Evolutionary conservation across 2,888 invertebrate genomes (phyloP), one percentile per base, ranked within the genome.

Genomic region (Neoscelio sp.): DNA sequence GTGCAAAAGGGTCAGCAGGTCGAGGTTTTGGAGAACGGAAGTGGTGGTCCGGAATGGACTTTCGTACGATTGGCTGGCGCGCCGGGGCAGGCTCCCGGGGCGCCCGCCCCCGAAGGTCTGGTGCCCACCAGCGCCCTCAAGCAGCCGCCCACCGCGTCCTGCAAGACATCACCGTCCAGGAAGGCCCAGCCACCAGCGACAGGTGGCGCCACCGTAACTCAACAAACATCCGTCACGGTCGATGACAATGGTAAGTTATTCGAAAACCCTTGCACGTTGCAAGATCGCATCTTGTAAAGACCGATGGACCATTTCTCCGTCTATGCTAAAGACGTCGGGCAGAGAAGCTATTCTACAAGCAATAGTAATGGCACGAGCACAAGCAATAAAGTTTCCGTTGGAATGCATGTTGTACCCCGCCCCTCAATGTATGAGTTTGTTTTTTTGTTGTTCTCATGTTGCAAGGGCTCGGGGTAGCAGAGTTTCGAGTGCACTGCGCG

Each of bases 1-100:
- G 97, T 98, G 42, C 92, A 93, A 80, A 97, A 97, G 90, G 98
- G 98, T 17, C 98, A 98, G 91, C 98, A 98, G 91, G 98, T 98
- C 80, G 98, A 98, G 90, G 95, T 98, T 81, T 92, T 98, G 82
- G 98, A 98, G 89, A 94, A 94, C 87, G 91, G 93, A 75, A 91
- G 93, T 84, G 80, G 78, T 10, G 80, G 81, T 15, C 70, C 65
- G 30, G 91, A 91, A 75, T 91, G 91, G 91, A 91, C 91, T 10
- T 85, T 84, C 90, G 93, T 90, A 91, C 90, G 91, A 91, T 90
- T 91, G 88, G 91, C 88, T 85, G 89, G 84, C 90, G 92, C 84
- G 90, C 93, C 90, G 85, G 92, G 84, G 86, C 92, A 85, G 88
- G 78, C 88, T 0, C 56, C 48, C 0, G 74, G 74, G 5, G 91